Conservation (phyloP, 2,113 vertebrate genomes). For the Zeus faber region DNA sequence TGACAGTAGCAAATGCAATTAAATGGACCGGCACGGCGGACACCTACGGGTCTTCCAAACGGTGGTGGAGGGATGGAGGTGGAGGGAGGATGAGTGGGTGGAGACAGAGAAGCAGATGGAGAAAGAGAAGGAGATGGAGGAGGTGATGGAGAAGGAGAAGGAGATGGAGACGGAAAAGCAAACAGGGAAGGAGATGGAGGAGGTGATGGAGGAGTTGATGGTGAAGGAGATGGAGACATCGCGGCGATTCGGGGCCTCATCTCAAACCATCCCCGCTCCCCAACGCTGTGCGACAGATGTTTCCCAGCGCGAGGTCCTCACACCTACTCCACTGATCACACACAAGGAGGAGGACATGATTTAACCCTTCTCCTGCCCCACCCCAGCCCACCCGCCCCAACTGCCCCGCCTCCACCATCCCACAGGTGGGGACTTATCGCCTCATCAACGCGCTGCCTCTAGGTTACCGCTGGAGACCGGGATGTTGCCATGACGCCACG, state of each 20-base stretch:
- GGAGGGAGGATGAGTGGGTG: no score
- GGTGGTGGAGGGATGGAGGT: constrained; percentile 19
- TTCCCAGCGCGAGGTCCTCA: constrained; percentile 39
- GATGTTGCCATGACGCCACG: background rate
- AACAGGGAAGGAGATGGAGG: no score
- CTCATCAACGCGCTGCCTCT: constrained; percentile 58
- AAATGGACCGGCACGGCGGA: constrained; percentile 7
- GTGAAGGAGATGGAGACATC: constrained; percentile 18
- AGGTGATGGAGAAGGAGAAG: no score
- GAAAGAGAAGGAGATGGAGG: no score
- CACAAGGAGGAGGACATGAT: constrained; percentile 17
- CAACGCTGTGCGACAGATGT: constrained; percentile 49
- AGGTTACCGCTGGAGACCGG: constrained; percentile 46
- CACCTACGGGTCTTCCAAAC: constrained; percentile 13
- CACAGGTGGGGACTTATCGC: constrained; percentile 45
- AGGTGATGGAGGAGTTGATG: background rate
- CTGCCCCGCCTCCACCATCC: constrained; percentile 1
- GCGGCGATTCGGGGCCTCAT: constrained; percentile 3
- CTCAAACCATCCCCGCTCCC: constrained; percentile 17
- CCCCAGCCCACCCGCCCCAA: no score
- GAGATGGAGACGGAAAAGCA: background rate
- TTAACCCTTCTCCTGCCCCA: no score
- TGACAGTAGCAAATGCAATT: constrained; percentile 38
- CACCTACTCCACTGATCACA: constrained; percentile 10
- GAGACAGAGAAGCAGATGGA: no score